Conservation (phyloP, 2,113 vertebrate genomes). For the Muntiacus reevesi region DNA sequence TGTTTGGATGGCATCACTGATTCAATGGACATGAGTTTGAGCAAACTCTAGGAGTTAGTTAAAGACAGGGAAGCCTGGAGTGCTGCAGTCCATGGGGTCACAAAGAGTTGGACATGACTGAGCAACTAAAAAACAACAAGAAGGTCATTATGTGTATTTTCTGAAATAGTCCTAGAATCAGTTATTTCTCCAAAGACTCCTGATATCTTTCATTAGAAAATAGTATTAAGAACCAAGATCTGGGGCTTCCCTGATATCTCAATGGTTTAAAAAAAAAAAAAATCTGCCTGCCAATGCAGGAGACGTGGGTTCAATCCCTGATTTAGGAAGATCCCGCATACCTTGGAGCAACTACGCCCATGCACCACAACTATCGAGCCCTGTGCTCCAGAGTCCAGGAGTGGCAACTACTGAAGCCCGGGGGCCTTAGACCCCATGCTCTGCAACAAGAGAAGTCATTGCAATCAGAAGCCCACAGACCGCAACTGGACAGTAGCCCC, state of each 20-base stretch:
- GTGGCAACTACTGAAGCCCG: background rate
- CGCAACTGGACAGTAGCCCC: rapidly evolving
- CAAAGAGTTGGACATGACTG: background rate
- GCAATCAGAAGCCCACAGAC: background rate
- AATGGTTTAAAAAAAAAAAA: background rate
- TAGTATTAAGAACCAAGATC: background rate
- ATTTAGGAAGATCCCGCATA: background rate
- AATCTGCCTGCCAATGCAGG: background rate
- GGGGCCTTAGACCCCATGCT: background rate
- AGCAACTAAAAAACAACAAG: background rate
- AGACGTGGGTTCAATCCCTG: background rate
- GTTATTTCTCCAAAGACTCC: background rate
- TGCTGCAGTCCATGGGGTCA: background rate
- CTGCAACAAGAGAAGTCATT: background rate
- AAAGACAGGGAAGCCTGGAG: background rate
- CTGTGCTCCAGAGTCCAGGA: background rate
- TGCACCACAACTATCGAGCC: background rate
- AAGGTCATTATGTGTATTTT: background rate
- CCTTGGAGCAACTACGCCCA: background rate
- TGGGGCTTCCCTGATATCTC: background rate
- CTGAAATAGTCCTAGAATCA: background rate
- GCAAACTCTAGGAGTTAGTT: background rate
- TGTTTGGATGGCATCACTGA: background rate
- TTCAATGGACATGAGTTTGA: background rate
- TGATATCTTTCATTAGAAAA: background rate